phyloP scores from a whole-genome alignment of 2,888 invertebrate genomes.

The Brachypalpus laphriformis region DNA sequence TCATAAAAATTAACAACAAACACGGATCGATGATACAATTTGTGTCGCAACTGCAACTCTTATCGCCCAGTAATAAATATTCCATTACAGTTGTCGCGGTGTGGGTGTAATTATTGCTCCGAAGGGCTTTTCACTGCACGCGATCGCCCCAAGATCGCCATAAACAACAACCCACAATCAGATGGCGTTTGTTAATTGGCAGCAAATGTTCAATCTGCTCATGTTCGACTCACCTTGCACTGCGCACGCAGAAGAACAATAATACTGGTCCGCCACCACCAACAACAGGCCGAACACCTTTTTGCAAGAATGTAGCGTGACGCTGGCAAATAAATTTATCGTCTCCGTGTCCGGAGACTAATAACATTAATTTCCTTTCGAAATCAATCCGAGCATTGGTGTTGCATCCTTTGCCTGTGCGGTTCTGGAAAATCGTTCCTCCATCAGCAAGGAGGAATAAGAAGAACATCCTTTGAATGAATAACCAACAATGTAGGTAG shows the following conservation, averaged over 20 bases:
- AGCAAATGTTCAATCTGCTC: conserved; percentile 35
- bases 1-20: conserved; percentile 22
- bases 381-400: conserved; percentile 21
- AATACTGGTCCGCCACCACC: not conserved
- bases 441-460: not conserved
- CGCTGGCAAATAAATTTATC: conserved; percentile 42
- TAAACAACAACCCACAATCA: conserved; percentile 54
- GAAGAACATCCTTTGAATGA: not conserved
- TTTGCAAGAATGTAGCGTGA: conserved; percentile 34
- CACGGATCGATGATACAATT: conserved; percentile 23
- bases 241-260: not conserved
- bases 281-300: not conserved
- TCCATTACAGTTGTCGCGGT: conserved; percentile 16
- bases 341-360: conserved; percentile 6
- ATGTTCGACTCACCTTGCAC: conserved; percentile 30
- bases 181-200: conserved; percentile 62
- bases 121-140: conserved; percentile 9
- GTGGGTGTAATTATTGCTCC: conserved; percentile 32
- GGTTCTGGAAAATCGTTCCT: not conserved
- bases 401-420: not conserved
- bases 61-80: conserved; percentile 32
- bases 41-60: conserved; percentile 18
- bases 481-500: not conserved
- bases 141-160: conserved; percentile 38
- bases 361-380: conserved; percentile 49